Conservation (phyloP, 30 jellyfish, hydroid and myxozoan species). For the Aurelia sp. region DNA sequence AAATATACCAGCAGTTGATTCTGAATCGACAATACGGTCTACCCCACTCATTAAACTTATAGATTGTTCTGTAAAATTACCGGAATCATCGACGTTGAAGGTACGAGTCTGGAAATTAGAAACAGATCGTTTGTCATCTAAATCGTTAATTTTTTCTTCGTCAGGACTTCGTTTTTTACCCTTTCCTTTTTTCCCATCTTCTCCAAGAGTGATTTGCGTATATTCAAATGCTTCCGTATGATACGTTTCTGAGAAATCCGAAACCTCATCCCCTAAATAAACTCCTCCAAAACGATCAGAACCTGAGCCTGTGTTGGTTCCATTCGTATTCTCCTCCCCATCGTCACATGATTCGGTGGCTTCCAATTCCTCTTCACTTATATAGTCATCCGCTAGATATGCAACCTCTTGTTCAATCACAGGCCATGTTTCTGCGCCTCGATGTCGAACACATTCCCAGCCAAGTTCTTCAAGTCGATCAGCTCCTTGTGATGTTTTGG, state of each 20-base stretch:
- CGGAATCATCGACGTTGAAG: conserved; percentile 74
- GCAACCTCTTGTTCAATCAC: conserved; percentile 92
- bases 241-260: conserved; percentile 53
- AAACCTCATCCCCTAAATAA: conserved; percentile 78
- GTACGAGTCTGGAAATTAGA: conserved; percentile 61
- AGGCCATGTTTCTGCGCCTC: conserved; percentile 94
- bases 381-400: conserved; percentile 77
- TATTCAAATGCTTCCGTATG: conserved; percentile 84
- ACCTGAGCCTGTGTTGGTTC: conserved; percentile 38
- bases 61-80: conserved; percentile 68
- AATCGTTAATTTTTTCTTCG: conserved; percentile 49
- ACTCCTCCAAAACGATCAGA: conserved; percentile 88
- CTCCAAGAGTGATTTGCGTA: conserved; percentile 78
- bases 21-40: conserved; percentile 72
- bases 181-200: conserved; percentile 59
- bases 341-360: conserved; percentile 70
- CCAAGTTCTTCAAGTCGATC: conserved; percentile 90
- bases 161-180: conserved; percentile 58
- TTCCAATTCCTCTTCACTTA: conserved; percentile 76
- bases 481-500: conserved; percentile 95
- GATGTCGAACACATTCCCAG: conserved; percentile 97
- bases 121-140: conserved; percentile 38
- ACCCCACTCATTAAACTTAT: conserved; percentile 70
- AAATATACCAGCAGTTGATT: conserved; percentile 43
- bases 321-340: conserved; percentile 64